phyloP scores from a whole-genome alignment of 2,113 vertebrate genomes.

The Clupea harengus region DNA sequence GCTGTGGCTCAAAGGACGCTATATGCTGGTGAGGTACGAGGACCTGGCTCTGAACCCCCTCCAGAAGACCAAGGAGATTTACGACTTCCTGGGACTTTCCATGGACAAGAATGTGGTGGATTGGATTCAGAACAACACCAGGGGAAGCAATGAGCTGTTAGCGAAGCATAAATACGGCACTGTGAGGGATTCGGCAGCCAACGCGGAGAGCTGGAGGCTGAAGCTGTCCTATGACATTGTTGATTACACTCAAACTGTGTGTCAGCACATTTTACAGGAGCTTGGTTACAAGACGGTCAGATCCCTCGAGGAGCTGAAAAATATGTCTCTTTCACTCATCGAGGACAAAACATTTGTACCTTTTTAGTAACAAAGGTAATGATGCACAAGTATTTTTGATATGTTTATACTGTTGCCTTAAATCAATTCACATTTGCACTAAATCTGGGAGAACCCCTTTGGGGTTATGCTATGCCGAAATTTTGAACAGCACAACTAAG shows the following conservation, averaged over 20 bases:
- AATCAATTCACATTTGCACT: slow-evolving; percentile 76
- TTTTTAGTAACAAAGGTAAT: slow-evolving; percentile 74
- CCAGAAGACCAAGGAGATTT: slow-evolving; percentile 88
- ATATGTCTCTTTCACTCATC: slow-evolving; percentile 84
- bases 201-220: slow-evolving; percentile 89
- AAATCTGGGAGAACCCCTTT: slow-evolving; percentile 48
- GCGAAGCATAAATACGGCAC: slow-evolving; percentile 91
- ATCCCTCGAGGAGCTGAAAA: slow-evolving; percentile 85
- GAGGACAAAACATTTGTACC: slow-evolving; percentile 87
- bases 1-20: slow-evolving; percentile 85
- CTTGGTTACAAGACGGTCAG: slow-evolving; percentile 83
- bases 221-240: slow-evolving; percentile 90
- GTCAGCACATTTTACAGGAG: slow-evolving; percentile 82
- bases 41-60: slow-evolving; percentile 88
- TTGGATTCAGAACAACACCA: slow-evolving; percentile 93
- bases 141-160: slow-evolving; percentile 76
- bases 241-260: slow-evolving; percentile 85
- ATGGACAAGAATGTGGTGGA: slow-evolving; percentile 80
- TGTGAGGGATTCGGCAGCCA: slow-evolving; percentile 86
- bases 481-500: slow-evolving; percentile 46
- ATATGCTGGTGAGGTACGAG: slow-evolving; percentile 92
- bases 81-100: slow-evolving; percentile 83
- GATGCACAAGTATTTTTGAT: slow-evolving; percentile 54
- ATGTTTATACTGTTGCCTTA: slow-evolving; percentile 55
- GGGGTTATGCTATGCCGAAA: background rate